Conservation (phyloP, 2,888 invertebrate species). For the Zelleria hepariella region DNA sequence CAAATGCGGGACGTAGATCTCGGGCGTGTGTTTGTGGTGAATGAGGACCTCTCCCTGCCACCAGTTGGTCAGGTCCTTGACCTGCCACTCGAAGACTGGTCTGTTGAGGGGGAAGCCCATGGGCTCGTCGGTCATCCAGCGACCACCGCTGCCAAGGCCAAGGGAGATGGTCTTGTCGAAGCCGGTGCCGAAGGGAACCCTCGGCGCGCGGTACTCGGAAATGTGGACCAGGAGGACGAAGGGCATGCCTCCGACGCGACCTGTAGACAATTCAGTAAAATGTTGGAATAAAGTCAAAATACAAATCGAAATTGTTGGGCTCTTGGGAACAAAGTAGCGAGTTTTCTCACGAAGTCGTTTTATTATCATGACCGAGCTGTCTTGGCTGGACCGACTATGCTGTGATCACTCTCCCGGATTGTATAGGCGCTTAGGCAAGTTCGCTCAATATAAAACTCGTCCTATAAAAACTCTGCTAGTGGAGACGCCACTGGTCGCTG, state of each 20-base stretch:
- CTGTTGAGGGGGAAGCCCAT: constrained; percentile 72
- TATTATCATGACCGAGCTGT: no score
- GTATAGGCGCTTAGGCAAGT: no score
- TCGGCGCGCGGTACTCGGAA: constrained; percentile 58
- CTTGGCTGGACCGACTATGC: no score
- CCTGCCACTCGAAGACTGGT: constrained; percentile 48
- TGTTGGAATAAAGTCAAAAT: neutral
- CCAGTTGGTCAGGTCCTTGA: constrained; percentile 53
- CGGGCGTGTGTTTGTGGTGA: constrained; percentile 61
- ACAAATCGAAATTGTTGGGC: no score
- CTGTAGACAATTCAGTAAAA: constrained; percentile 20
- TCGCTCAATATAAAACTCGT: no score
- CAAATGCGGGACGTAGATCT: constrained; percentile 33
- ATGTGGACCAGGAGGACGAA: constrained; percentile 75
- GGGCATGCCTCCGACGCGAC: constrained; percentile 68
- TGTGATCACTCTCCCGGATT: no score
- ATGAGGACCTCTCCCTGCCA: constrained; percentile 63
- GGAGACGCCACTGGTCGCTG: no score
- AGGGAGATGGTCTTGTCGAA: constrained; percentile 65
- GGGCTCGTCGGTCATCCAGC: constrained; percentile 57
- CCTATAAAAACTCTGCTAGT: no score
- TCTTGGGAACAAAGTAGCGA: no score
- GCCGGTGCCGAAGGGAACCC: constrained; percentile 40
- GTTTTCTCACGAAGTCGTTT: no score
- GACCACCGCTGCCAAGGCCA: constrained; percentile 56